A percentile compares a stretch with the other conserved stretches of the same genome.
Conservation (phyloP, 1,140 invertebrate species). For the Procambarus virginalis region DNA sequence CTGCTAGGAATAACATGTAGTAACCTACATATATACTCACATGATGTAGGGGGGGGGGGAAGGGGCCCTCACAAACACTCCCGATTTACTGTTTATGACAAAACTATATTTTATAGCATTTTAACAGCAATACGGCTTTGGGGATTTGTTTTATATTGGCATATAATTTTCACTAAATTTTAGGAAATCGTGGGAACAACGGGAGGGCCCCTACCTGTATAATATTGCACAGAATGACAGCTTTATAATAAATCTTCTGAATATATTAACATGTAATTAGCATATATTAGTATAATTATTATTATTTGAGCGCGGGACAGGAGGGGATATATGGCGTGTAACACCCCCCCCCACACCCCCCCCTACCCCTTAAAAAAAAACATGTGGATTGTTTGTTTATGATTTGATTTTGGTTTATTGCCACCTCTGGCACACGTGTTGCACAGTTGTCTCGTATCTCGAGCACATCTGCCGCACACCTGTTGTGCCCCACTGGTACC, state of each 20-base stretch:
- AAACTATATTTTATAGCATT: conserved; percentile 11
- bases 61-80: neutral
- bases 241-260: neutral
- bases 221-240: no score
- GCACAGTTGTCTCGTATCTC: no score
- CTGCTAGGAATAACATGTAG: no score
- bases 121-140: conserved; percentile 7
- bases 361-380: no score
- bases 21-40: no score
- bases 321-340: neutral
- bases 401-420: no score
- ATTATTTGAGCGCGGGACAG: neutral
- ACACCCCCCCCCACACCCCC: no score
- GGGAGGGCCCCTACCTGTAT: neutral
- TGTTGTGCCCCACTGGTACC: no score
- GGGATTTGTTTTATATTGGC: conserved; percentile 3
- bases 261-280: neutral
- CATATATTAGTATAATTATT: neutral
- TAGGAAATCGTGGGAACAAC: neutral
- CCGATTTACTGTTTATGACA: conserved; percentile 7
- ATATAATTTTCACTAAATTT: conserved; percentile 14
- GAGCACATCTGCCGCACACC: no score
- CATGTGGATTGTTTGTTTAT: no score
- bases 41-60: no score
- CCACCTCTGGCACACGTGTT: no score